These are phyloP conservation scores for Clostera curtula DNA, from an alignment of 2,888 invertebrate species.

Conservation along the genomic window DNA sequence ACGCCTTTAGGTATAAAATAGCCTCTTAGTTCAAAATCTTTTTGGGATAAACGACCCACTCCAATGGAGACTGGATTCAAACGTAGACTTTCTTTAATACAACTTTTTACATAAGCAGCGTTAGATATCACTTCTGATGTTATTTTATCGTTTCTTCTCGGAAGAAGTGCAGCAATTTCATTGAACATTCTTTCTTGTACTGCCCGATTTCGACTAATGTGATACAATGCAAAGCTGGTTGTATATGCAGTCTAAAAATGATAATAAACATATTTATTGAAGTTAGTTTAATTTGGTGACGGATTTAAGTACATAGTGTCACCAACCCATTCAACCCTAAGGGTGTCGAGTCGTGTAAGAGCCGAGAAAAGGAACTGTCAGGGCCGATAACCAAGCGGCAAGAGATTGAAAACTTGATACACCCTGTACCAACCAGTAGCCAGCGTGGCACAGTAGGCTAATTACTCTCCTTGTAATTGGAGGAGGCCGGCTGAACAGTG, in stretches of 20 bases:
- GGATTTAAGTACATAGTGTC: too few relatives aligned
- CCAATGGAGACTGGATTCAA: conserved; percentile 90
- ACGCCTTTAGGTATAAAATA: conserved; percentile 86
- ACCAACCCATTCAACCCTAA: too few relatives aligned
- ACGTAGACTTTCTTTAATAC: conserved; percentile 88
- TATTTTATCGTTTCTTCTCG: conserved; percentile 60
- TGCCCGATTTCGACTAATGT: conserved; percentile 80
- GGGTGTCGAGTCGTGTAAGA: too few relatives aligned
- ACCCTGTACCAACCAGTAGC: too few relatives aligned
- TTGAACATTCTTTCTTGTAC: conserved; percentile 80
- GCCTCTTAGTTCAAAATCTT: conserved; percentile 80
- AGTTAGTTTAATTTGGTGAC: too few relatives aligned
- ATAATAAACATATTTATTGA: too few relatives aligned
- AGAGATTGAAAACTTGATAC: too few relatives aligned
- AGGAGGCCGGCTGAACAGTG: too few relatives aligned
- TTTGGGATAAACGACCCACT: conserved; percentile 82
- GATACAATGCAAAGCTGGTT: conserved; percentile 85
- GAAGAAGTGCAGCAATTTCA: conserved; percentile 77
- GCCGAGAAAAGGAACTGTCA: too few relatives aligned
- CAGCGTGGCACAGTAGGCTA: too few relatives aligned
- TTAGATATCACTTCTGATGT: conserved; percentile 74
- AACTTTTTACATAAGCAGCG: conserved; percentile 84
- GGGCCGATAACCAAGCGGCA: too few relatives aligned
- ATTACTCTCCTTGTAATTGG: too few relatives aligned
- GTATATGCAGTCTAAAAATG: conserved; percentile 83